These are phyloP conservation scores for Channa maculata DNA, from an alignment of 2,113 vertebrate genomes.

Conservation along the genomic window DNA sequence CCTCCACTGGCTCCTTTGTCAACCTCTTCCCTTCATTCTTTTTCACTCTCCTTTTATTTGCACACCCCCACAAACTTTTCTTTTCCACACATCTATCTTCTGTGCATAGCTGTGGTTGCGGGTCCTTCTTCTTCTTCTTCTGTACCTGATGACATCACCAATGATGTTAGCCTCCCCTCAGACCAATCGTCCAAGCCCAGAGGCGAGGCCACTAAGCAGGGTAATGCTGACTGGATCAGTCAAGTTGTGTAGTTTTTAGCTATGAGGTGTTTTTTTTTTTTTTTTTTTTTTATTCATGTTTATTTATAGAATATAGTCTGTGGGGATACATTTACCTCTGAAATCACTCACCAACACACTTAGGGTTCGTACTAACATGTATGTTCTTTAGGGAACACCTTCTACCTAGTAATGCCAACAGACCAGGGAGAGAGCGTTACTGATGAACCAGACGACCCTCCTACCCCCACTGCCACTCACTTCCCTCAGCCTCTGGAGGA, in stretches of 20 bases:
- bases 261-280: neutral
- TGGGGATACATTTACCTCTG: neutral
- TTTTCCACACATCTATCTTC: slow-evolving; percentile 63
- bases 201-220: slow-evolving; percentile 66
- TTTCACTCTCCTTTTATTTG: slow-evolving; percentile 8
- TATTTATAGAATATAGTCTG: neutral
- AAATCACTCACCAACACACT: neutral
- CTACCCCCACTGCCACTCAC: slow-evolving; percentile 51
- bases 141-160: slow-evolving; percentile 80
- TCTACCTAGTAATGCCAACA: slow-evolving; percentile 81
- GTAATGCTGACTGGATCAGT: slow-evolving; percentile 52
- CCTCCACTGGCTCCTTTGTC: neutral
- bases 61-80: slow-evolving; percentile 27
- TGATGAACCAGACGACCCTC: slow-evolving; percentile 64
- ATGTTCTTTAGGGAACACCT: slow-evolving; percentile 77
- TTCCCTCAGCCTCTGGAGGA: slow-evolving; percentile 48
- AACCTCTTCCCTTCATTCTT: slow-evolving; percentile 1
- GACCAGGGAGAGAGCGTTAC: slow-evolving; percentile 77
- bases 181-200: slow-evolving; percentile 74
- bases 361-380: neutral
- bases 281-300: no score
- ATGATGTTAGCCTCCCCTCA: slow-evolving; percentile 75
- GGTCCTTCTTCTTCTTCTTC: slow-evolving; percentile 80
- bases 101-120: slow-evolving; percentile 82
- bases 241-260: slow-evolving; percentile 5